Conservation (phyloP, 2,888 invertebrate species). For the Azorinus chamasolen region DNA sequence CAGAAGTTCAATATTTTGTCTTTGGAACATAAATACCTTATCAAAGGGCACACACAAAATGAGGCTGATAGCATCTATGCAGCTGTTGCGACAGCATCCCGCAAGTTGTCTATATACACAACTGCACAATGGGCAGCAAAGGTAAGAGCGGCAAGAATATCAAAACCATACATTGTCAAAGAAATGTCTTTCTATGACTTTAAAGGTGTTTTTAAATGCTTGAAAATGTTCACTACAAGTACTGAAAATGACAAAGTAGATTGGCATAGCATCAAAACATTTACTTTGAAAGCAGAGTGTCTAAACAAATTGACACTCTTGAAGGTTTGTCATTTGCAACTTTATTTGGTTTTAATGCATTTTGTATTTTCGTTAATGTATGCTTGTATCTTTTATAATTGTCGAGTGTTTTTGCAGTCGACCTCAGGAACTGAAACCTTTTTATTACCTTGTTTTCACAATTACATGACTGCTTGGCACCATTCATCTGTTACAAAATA, state of each 20-base stretch:
- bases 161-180: constrained; percentile 1
- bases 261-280: constrained; percentile 13
- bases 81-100: background rate
- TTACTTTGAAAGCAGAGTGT: no score
- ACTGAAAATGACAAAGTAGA: constrained; percentile 11
- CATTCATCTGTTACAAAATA: no score
- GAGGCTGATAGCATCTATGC: constrained; percentile 9
- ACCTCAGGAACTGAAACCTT: no score
- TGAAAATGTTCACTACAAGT: constrained; percentile 19
- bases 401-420: no score
- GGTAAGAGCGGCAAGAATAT: constrained; percentile 3
- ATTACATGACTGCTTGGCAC: no score
- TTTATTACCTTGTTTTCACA: no score
- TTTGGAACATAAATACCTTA: constrained; percentile 2
- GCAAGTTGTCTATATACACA: constrained; percentile 5
- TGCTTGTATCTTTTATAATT: no score
- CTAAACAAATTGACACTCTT: no score
- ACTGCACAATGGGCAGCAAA: constrained; percentile 25
- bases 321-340: no score
- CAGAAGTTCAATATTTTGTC: background rate
- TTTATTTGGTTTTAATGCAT: no score
- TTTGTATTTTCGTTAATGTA: no score
- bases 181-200: constrained; percentile 11
- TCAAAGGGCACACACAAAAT: constrained; percentile 16
- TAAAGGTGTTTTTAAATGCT: background rate